phyloP scores from a whole-genome alignment of 2,113 vertebrate species.

The Lasiurus cinereus region DNA sequence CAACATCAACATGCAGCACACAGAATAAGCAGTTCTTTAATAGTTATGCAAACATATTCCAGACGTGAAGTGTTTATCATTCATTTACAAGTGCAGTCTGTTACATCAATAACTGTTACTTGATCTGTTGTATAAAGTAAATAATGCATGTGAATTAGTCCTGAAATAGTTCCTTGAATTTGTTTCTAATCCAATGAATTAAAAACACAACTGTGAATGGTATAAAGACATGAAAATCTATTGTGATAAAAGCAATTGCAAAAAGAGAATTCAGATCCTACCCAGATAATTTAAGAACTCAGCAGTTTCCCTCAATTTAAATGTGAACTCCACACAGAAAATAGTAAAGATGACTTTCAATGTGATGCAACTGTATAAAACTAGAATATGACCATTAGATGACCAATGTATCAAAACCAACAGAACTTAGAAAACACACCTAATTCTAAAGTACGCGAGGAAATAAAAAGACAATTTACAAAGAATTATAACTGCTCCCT shows the following conservation, averaged over 20 bases:
- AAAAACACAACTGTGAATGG: slow-evolving; percentile 68
- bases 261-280: slow-evolving; percentile 75
- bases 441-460: slow-evolving; percentile 85
- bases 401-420: slow-evolving; percentile 83
- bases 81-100: slow-evolving; percentile 67
- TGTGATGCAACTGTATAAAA: slow-evolving; percentile 85
- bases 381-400: slow-evolving; percentile 83
- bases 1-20: slow-evolving; percentile 68
- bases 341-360: slow-evolving; percentile 76
- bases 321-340: slow-evolving; percentile 79
- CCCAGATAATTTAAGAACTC: slow-evolving; percentile 68
- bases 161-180: slow-evolving; percentile 59
- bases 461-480: slow-evolving; percentile 85
- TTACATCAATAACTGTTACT: slow-evolving; percentile 70
- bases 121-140: slow-evolving; percentile 77
- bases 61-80: slow-evolving; percentile 73
- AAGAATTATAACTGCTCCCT: slow-evolving; percentile 82
- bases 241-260: slow-evolving; percentile 68
- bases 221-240: slow-evolving; percentile 71
- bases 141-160: slow-evolving; percentile 72
- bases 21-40: slow-evolving; percentile 68
- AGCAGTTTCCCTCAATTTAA: slow-evolving; percentile 73
- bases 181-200: slow-evolving; percentile 64
- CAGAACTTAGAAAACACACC: slow-evolving; percentile 85
- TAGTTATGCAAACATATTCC: slow-evolving; percentile 75